Base-by-base conservation (phyloP, 2,888 invertebrate genomes). In the Philopedon plagiatum region DNA sequence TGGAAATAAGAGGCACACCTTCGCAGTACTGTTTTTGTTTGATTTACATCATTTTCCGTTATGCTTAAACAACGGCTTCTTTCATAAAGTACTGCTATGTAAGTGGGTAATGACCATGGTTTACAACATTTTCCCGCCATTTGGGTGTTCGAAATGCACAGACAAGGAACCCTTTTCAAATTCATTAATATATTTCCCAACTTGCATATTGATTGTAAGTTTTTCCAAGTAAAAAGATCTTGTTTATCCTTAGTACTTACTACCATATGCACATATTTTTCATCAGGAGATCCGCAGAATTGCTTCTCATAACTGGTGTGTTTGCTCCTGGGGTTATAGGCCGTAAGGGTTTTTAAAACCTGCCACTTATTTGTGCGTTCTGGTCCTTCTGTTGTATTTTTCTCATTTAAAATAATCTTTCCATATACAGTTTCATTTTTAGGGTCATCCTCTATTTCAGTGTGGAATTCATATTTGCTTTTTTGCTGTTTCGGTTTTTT, bases 31-130 rank as follows among this genome's bases (percentile, higher is more conserved):
- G 85, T 84, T 77, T 90, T 87, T 41, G 92, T 89, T 66, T 87
- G 85, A 39, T 84, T 84, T 0, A 97, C 90, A 88, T 97, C 96
- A 57, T 89, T 88, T 73, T 88, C 87, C 71, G 90, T 92, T 69
- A 98, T 89, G 77, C 91, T 91, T 81, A 90, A 89, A 85, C 98
- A 98, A 23, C 94, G 92, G 72, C 91, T 89, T 81, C 92, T 92
- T 81, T 94, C 94, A 63, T 91, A 90, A 76, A 97, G 88, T 80
- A 94, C 87, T 77, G 96, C 93, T 77, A 97, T 91, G 85, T 96
- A 98, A 87, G 96, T 97, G 76, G 95, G 93, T 76, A 98, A 88
- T 68, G 96, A 95, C 97, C 97, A 97, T 62, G 94, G 92, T 57
- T 92, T 92, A 83, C 98, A 98, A 83, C 96, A 97, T 67, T 78